phyloP scores from a whole-genome alignment of 2,797 vertebrate species.

The Cyclopterus lumpus region DNA sequence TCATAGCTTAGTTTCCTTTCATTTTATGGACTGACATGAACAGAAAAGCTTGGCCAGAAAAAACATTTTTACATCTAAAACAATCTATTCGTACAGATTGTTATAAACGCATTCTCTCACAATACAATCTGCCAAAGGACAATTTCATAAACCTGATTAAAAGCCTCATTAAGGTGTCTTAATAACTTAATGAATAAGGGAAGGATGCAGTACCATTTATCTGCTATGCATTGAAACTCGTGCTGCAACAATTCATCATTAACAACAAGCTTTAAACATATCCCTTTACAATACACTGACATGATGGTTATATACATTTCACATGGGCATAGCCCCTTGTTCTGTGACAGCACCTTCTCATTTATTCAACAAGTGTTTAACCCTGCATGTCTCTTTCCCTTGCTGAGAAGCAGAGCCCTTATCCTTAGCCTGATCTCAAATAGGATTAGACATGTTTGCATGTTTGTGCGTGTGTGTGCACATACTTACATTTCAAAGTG shows the following conservation, averaged over 20 bases:
- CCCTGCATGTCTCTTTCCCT: slow-evolving; percentile 27
- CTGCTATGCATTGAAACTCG: background rate
- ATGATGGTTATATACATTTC: background rate
- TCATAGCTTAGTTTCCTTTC: slow-evolving; percentile 34
- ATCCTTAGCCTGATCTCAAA: slow-evolving; percentile 68
- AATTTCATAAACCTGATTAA: slow-evolving; percentile 5
- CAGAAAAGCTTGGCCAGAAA: background rate
- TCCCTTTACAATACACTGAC: background rate
- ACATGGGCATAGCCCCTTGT: slow-evolving; percentile 52
- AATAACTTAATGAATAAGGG: background rate
- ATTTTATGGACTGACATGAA: background rate
- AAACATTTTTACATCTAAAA: background rate
- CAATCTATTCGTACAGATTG: background rate
- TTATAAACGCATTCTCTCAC: background rate
- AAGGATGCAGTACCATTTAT: background rate
- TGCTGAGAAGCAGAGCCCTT: slow-evolving; percentile 45
- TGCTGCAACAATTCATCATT: background rate
- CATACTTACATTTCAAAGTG: slow-evolving; percentile 68
- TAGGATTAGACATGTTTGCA: slow-evolving; percentile 69
- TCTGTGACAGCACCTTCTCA: slow-evolving; percentile 1
- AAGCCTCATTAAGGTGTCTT: background rate
- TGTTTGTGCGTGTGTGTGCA: slow-evolving; percentile 10
- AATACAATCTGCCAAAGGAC: background rate
- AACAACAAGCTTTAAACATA: background rate
- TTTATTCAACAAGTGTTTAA: slow-evolving; percentile 74